Evolutionary conservation across 2,797 vertebrate genomes (phyloP).

Genomic region (Caiman crocodilus): DNA sequence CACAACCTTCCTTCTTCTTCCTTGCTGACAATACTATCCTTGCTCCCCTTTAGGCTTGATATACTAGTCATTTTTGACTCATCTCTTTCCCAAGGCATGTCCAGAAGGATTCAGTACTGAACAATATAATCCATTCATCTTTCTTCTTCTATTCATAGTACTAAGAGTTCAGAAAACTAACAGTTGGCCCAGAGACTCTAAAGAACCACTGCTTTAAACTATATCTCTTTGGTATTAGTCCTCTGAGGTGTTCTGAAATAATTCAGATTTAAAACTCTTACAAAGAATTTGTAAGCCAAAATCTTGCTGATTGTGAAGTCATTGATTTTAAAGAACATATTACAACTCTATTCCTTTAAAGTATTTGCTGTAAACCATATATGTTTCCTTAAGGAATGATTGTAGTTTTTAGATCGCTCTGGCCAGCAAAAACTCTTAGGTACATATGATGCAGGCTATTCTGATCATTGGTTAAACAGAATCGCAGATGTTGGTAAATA

Average conservation of each 20-base stretch:
- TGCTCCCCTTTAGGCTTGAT: not conserved
- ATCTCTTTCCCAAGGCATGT: not conserved
- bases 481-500: not conserved
- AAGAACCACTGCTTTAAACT: not conserved
- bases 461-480: not conserved
- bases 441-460: fast-evolving
- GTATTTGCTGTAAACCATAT: not conserved
- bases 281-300: not conserved
- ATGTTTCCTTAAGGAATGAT: not conserved
- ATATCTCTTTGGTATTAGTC: not conserved
- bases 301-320: not conserved
- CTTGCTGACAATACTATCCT: not conserved
- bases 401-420: not conserved
- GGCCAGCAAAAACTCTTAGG: not conserved
- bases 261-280: not conserved
- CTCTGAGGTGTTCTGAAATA: fast-evolving
- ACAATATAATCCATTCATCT: not conserved
- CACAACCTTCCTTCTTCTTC: not conserved
- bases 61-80: not conserved
- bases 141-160: not conserved
- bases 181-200: not conserved
- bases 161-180: not conserved
- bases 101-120: not conserved
- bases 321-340: not conserved
- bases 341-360: not conserved